Conservation (phyloP, 2,888 invertebrate species). For the Lymantria dispar region DNA sequence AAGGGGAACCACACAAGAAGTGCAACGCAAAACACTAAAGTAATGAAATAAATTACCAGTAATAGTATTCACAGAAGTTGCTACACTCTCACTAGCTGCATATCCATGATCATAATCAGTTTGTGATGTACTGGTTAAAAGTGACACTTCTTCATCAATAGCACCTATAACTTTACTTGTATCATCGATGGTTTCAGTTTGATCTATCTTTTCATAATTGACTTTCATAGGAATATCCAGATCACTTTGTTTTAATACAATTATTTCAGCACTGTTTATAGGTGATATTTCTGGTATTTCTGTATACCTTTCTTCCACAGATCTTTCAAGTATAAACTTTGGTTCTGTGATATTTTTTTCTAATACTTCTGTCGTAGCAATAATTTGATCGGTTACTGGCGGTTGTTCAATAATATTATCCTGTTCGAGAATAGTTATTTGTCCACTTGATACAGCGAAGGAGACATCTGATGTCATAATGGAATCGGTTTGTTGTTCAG, state of each 20-base stretch:
- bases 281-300: too few relatives aligned
- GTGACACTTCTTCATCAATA: not conserved
- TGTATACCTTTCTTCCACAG: too few relatives aligned
- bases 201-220: not conserved
- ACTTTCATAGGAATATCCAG: not conserved
- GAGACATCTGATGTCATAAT: slow-evolving; percentile 7
- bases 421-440: slow-evolving; percentile 18
- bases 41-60: slow-evolving; percentile 22
- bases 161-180: not conserved
- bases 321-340: too few relatives aligned
- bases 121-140: not conserved
- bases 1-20: too few relatives aligned
- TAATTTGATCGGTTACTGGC: slow-evolving; percentile 3
- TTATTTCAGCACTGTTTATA: too few relatives aligned
- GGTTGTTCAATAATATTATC: slow-evolving; percentile 5
- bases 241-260: not conserved
- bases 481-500: slow-evolving; percentile 3
- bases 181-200: not conserved
- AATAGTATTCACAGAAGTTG: not conserved
- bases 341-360: slow-evolving; percentile 5
- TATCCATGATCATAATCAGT: not conserved
- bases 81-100: not conserved
- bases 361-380: slow-evolving; percentile 11
- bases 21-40: too few relatives aligned
- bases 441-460: slow-evolving; percentile 7